Evolutionary conservation across 1,140 invertebrate species (phyloP), one percentile per base, ranked within the genome.

Genomic region (Cydia pomonella): DNA sequence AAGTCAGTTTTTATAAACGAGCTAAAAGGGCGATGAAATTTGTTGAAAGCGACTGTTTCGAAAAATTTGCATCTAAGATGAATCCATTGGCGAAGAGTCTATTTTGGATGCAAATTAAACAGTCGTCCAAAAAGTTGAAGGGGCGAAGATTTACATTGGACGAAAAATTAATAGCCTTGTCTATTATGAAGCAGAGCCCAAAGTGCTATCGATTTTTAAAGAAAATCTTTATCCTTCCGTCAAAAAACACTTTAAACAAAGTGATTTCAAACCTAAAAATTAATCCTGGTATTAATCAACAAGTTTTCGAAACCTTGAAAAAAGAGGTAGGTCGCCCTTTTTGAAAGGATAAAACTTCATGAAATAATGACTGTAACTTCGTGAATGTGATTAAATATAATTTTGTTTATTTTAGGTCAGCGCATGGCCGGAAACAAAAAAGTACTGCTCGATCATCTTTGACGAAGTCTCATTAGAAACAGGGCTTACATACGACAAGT

Each of bases 121-220:
- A 25, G 21, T 73, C 38, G 23, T 66, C 59, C 63, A 76, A 53
- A 69, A 69, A 50, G 7, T 21, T 10, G 4, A 59, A 73, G 53
- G 75, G 72, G 6, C 23, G 72, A 33, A 7, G 72, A 21, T 76
- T 73, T 47, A 76, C 72, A 66, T 10, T 29, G 18, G 62, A 76
- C 33, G 75, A 76, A 71, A 76, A 76, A 59, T 10, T 73, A 27
- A 66, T 76, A 16, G 21, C 23, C 7, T 21, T 76, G 13, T 50
- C 75, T 3, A 73, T 76, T 21, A 73, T 76, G 72, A 76, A 74
- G 47, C 76, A 76, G 69, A 74, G 76, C n/a, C 76, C 76, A 29
- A 76, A 71, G 27, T 76, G 66, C 13, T 74, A 76, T 50, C 66
- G 21, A 69, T 76, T 73, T 66, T 21, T 76, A 5, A 6, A 59